Percentiles rank a stretch among this genome's conserved stretches.
Evolutionary conservation across 35 echinoderm and acorn worm genomes (phyloP).

Genomic region (Ptychodera flava): DNA sequence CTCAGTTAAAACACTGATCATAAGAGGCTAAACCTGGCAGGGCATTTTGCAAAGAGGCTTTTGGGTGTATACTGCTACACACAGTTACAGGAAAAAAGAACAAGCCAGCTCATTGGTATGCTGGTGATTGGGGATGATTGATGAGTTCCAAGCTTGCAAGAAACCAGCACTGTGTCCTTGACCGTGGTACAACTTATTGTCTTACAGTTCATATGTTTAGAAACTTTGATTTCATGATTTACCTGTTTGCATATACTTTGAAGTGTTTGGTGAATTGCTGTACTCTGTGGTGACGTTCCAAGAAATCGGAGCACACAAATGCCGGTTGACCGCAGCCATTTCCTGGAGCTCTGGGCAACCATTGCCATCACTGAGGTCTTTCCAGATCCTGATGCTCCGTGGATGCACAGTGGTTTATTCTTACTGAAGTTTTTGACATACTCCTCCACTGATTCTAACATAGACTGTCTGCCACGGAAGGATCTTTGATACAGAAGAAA

Average conservation of each 20-base stretch:
- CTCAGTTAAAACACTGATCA: too few species aligned
- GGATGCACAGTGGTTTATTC: slow-evolving; percentile 40
- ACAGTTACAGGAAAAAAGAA: too few species aligned
- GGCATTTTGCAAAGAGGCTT: too few species aligned
- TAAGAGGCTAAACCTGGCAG: too few species aligned
- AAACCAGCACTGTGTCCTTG: too few species aligned
- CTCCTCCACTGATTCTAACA: not conserved
- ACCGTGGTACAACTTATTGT: too few species aligned
- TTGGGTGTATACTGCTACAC: too few species aligned
- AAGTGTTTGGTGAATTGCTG: slow-evolving; percentile 50
- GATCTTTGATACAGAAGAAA: too few species aligned
- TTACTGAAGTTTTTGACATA: not conserved
- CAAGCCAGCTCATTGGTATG: not conserved
- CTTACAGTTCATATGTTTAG: too few species aligned
- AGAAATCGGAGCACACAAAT: slow-evolving; percentile 69
- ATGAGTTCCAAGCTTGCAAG: too few species aligned
- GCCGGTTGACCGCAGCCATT: slow-evolving; percentile 24
- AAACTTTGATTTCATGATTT: too few species aligned
- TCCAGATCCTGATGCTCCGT: slow-evolving; percentile 76
- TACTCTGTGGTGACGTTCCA: slow-evolving; percentile 60
- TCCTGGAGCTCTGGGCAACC: slow-evolving; percentile 36
- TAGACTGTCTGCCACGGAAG: not conserved
- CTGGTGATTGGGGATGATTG: too few species aligned
- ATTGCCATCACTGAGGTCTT: slow-evolving; percentile 89
- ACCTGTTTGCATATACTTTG: slow-evolving; percentile 72